Evolutionary conservation across 2,113 vertebrate species (phyloP).

Genomic region (Gambusia affinis): DNA sequence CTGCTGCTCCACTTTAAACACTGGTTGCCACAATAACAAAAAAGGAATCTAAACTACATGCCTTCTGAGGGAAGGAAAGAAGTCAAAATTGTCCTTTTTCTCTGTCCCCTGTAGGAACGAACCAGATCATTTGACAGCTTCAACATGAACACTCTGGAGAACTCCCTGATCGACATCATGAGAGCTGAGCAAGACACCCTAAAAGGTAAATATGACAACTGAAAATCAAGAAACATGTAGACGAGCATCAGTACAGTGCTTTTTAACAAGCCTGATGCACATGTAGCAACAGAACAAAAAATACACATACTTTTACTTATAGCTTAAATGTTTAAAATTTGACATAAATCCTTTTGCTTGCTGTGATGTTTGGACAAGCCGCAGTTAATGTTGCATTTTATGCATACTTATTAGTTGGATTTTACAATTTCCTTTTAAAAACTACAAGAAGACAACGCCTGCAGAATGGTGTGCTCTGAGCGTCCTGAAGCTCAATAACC

Average conservation of each 20-base stretch:
- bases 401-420: background rate
- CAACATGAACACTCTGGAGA: slow-evolving; percentile 98
- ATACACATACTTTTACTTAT: background rate
- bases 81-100: slow-evolving; percentile 25
- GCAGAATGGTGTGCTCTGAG: background rate
- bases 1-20: background rate
- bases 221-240: slow-evolving; percentile 11
- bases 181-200: slow-evolving; percentile 98
- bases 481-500: no score
- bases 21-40: background rate
- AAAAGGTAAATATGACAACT: slow-evolving; percentile 86
- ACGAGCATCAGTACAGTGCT: background rate
- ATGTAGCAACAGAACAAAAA: background rate
- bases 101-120: slow-evolving; percentile 86
- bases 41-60: background rate
- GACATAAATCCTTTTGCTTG: no score
- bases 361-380: background rate
- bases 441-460: background rate
- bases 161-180: slow-evolving; percentile 99
- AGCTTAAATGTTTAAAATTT: no score
- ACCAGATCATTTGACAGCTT: slow-evolving; percentile 93
- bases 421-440: background rate
- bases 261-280: background rate
- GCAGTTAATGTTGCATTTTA: no score
- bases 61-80: slow-evolving; percentile 8